Conservation (phyloP, 2,113 vertebrate genomes). For the Excalfactoria chinensis region DNA sequence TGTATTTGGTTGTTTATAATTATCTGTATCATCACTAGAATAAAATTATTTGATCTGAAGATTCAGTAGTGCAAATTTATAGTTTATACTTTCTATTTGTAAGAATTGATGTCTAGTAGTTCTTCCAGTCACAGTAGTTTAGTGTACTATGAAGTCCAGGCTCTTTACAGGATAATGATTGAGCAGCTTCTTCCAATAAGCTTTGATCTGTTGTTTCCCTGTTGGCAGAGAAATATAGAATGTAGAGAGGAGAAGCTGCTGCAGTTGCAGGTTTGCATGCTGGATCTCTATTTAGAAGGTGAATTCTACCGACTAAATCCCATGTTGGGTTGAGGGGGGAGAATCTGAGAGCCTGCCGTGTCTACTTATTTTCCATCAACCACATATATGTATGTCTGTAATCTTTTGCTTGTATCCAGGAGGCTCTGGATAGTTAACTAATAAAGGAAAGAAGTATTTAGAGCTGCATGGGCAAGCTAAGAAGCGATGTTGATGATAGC, state of each 20-base stretch:
- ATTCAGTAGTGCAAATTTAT: background rate
- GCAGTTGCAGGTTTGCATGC: fast-evolving
- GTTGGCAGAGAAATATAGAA: background rate
- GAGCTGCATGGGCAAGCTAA: background rate
- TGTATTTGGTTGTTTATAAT: background rate
- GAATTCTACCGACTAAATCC: background rate
- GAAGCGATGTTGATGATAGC: background rate
- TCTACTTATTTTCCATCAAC: background rate
- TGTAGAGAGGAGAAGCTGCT: background rate
- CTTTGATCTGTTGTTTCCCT: background rate
- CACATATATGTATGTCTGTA: background rate
- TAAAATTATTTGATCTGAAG: background rate
- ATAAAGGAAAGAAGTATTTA: background rate
- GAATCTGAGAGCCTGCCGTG: background rate
- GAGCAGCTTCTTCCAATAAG: background rate
- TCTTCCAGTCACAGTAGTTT: background rate
- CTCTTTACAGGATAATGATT: background rate
- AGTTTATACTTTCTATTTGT: too few relatives aligned
- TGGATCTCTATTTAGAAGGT: background rate
- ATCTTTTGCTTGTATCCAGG: background rate
- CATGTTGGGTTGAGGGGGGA: background rate
- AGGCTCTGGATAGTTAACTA: background rate
- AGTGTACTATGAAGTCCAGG: background rate
- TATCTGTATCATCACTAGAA: background rate
- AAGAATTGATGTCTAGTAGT: background rate